Conservation (phyloP, 2,888 invertebrate genomes). For the Bombylius major region DNA sequence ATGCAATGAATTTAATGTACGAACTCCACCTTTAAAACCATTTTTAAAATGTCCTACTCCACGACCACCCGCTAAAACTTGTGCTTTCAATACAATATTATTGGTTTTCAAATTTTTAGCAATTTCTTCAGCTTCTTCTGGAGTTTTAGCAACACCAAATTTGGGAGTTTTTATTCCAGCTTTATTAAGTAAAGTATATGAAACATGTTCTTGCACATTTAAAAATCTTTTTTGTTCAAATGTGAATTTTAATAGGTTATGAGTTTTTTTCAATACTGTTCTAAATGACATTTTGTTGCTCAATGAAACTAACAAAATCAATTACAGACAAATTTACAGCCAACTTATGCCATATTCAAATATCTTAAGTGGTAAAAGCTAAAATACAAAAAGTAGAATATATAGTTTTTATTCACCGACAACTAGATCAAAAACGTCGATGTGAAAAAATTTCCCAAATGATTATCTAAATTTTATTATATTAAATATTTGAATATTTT, state of each 20-base stretch:
- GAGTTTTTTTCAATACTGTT: neutral
- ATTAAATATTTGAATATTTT: too few relatives aligned
- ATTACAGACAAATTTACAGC: too few relatives aligned
- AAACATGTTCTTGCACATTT: slow-evolving; percentile 91
- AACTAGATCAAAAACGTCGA: too few relatives aligned
- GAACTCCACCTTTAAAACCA: slow-evolving; percentile 80
- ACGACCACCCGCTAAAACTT: slow-evolving; percentile 79
- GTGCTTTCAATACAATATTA: slow-evolving; percentile 69
- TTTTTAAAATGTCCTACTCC: slow-evolving; percentile 81
- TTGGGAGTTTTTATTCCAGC: slow-evolving; percentile 82
- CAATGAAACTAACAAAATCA: too few relatives aligned
- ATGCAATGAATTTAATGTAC: slow-evolving; percentile 60
- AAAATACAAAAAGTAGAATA: too few relatives aligned
- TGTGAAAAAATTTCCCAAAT: too few relatives aligned
- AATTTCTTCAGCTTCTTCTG: slow-evolving; percentile 62
- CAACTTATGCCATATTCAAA: too few relatives aligned
- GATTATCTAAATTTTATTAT: too few relatives aligned
- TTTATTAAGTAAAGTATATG: slow-evolving; percentile 74
- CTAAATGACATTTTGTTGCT: too few relatives aligned
- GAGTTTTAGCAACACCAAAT: slow-evolving; percentile 65
- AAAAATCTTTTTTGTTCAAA: slow-evolving; percentile 55
- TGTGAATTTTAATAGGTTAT: neutral
- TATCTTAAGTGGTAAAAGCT: too few relatives aligned
- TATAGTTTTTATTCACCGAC: too few relatives aligned
- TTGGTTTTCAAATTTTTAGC: slow-evolving; percentile 58